Evolutionary conservation across 2,888 invertebrate genomes (phyloP).

Genomic region (Monoplex corrugatus): DNA sequence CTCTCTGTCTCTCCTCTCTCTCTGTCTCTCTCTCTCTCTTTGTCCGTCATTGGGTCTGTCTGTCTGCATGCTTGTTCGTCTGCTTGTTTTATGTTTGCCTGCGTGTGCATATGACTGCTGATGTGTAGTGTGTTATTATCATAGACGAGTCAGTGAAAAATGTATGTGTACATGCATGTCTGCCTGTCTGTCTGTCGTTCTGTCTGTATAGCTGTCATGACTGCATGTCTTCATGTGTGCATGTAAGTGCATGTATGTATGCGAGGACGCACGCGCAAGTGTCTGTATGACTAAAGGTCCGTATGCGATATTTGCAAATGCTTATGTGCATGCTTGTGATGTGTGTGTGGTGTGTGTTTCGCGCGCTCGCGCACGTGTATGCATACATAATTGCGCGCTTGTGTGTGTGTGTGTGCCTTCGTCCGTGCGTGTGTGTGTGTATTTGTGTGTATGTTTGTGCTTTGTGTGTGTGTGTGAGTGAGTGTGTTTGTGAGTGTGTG

Average conservation of each 20-base stretch:
- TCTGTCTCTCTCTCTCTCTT: neutral
- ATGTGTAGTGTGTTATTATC: too few relatives aligned
- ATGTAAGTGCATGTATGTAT: neutral
- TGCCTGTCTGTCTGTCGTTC: neutral
- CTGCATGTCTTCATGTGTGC: neutral
- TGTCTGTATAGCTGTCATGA: neutral
- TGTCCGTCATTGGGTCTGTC: neutral
- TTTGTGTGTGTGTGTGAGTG: neutral
- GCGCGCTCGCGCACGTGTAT: neutral
- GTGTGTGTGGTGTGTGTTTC: neutral
- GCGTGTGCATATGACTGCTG: too few relatives aligned
- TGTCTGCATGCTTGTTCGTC: neutral
- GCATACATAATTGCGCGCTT: neutral
- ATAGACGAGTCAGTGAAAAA: too few relatives aligned
- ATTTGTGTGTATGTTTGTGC: neutral
- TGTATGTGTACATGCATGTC: constrained; percentile 2
- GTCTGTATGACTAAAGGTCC: too few relatives aligned
- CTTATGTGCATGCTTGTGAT: too few relatives aligned
- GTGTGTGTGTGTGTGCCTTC: neutral
- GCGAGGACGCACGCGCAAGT: too few relatives aligned
- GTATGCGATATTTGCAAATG: too few relatives aligned
- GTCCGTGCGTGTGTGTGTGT: neutral
- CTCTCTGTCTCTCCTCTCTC: neutral
- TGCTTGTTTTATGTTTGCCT: neutral
- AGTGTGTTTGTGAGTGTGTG: neutral